Evolutionary conservation across 2,113 vertebrate species (phyloP), one percentile per base, ranked within the genome.

Genomic region (Tapirus terrestris): DNA sequence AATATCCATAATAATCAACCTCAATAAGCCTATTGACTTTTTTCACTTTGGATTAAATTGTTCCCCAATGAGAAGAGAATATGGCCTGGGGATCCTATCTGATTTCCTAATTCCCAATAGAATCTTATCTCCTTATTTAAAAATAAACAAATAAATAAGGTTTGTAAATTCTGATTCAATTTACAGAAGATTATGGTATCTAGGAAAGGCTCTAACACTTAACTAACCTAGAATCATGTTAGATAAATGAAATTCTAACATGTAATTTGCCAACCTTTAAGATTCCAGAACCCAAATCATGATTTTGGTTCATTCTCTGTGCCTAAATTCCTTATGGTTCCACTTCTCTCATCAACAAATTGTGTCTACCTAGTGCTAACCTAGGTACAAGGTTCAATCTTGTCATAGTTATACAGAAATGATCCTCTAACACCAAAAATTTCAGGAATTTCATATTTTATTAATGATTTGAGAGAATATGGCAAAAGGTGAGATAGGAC

Each of bases 121-220:
- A 75, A 51, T 51, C 11, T 61, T 92, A 94, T 53, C 4, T 36
- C 17, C 31, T 96, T 88, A 85, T 58, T 95, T 93, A 86, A 97
- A 92, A 76, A 84, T 81, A 89, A 94, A 68, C 9, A 93, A 92
- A 68, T 5, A 70, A 80, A 67, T 75, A 3, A 81, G 5, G 12
- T 83, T 95, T 91, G 6, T 91, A 96, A 96, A 82, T 63, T 72
- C 0, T 56, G 12, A 88, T 3, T 90, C 81, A 85, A 25, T 75
- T 43, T 75, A 75, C 6, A 72, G 11, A 76, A 0, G 25, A 67
- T 0, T 68, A 14, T 45, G 39, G 31, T 48, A 83, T 53, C 25
- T 21, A 63, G 33, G 5, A 94, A 94, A 8, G n/a, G 2, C 9
- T 76, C 3, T 16, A 79, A 39, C 12, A n/a, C 17, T 27, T 77